phyloP scores from a whole-genome alignment of 1,140 invertebrate species.

The Bombyx mori region ASM3026992v2 NC_085117.1:11655001-11655500 shows the following conservation, averaged over 20 bases:
- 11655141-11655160: neutral
- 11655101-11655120: slow-evolving; percentile 7
- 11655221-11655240: slow-evolving; percentile 17
- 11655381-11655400: neutral
- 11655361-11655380: neutral
- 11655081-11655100: slow-evolving; percentile 2
- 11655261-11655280: slow-evolving; percentile 12
- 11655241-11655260: slow-evolving; percentile 18
- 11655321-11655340: too few relatives aligned
- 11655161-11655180: slow-evolving; percentile 2
- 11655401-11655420: neutral
- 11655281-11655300: slow-evolving; percentile 13
- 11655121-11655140: slow-evolving; percentile 10
- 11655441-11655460: neutral
- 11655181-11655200: slow-evolving; percentile 9
- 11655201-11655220: slow-evolving; percentile 10
- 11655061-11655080: slow-evolving; percentile 6
- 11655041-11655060: slow-evolving; percentile 12
- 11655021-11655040: neutral
- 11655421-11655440: slow-evolving; percentile 1
- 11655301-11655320: slow-evolving; percentile 4
- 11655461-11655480: slow-evolving; percentile 2
- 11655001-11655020: too few relatives aligned
- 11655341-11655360: neutral
- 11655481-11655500: slow-evolving; percentile 1